phyloP scores from a whole-genome alignment of 2,888 invertebrate genomes.

The Sicus ferrugineus region DNA sequence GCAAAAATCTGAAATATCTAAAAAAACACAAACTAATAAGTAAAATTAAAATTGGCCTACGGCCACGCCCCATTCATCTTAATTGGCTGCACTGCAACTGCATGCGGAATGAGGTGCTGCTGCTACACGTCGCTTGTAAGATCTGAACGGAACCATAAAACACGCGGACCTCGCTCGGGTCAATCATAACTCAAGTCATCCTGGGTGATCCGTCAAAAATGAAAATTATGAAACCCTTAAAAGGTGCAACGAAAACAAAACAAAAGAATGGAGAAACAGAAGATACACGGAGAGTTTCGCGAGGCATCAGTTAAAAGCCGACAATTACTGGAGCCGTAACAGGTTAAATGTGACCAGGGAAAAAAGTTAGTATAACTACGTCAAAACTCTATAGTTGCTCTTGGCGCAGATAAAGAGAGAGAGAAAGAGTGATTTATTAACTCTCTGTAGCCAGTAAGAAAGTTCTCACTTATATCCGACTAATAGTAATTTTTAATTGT shows the following conservation, averaged over 20 bases:
- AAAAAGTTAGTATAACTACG: no score
- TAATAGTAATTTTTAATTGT: no score
- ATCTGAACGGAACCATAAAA: not conserved
- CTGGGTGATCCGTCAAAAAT: constrained; percentile 49
- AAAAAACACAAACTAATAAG: constrained; percentile 37
- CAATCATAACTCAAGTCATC: constrained; percentile 42
- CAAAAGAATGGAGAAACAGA: no score
- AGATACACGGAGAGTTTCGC: no score
- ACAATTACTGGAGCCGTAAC: no score
- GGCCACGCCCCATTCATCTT: constrained; percentile 39
- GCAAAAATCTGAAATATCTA: constrained; percentile 35
- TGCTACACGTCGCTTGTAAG: not conserved
- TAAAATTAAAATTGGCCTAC: constrained; percentile 39
- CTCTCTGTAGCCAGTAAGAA: no score
- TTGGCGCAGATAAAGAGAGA: no score
- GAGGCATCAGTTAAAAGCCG: no score
- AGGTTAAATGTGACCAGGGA: no score
- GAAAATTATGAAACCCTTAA: constrained; percentile 25
- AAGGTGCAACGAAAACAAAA: not conserved
- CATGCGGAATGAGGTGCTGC: constrained; percentile 37
- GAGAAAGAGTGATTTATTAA: no score
- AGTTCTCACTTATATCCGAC: no score
- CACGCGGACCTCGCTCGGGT: constrained; percentile 9
- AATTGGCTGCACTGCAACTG: constrained; percentile 38
- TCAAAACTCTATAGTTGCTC: no score